Base-by-base conservation (phyloP, 2,113 vertebrate genomes). In the Tragelaphus imberbis region DNA sequence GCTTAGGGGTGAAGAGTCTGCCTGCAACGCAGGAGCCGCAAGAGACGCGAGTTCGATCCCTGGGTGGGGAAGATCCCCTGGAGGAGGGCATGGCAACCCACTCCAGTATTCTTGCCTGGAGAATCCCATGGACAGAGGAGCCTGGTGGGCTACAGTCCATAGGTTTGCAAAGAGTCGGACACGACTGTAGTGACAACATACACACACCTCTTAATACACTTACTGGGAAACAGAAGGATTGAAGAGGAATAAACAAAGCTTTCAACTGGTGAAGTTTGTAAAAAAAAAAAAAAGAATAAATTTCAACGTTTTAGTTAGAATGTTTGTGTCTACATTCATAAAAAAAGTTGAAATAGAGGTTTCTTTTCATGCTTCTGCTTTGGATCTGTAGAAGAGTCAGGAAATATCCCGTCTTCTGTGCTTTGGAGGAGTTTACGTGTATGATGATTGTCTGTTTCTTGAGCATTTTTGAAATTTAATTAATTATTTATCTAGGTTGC, bases 41-140 rank as follows among this genome's bases (percentile, higher is more conserved):
- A 40, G 68, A 75, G 68, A 75, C 1, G 0, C 0, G 0, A 71
- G n/a, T 71, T 40, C 2, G 1, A 40, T 71, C 68, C 2, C 68
- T 71, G 68, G 68, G 21, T 40, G 10, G 19, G 19, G n/a, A 71
- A 36, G 68, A 36, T 71, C n/a, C n/a, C n/a, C 68, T 71, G n/a
- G 19, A 71, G n/a, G 68, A 75, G 68, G 68, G n/a, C 68, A 71
- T 13, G 68, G n/a, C n/a, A 75, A 75, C 19, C n/a, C 68, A 40
- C 36, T 75, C 68, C 68, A 40, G 68, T 75, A 40, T 75, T 75
- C 68, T 40, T 75, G 68, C 68, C 68, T 75, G 68, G n/a, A 71
- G 68, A 23, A 40, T 71, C 36, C 68, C n/a, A 40, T 71, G 68
- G n/a, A 71, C 19, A 40, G n/a, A 40, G 68, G n/a, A 71, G 19